A percentile compares a stretch with the other conserved stretches of the same genome.
These are phyloP conservation scores for Falco cherrug DNA, from an alignment of 2,797 vertebrate genomes.

Conservation along the genomic window DNA sequence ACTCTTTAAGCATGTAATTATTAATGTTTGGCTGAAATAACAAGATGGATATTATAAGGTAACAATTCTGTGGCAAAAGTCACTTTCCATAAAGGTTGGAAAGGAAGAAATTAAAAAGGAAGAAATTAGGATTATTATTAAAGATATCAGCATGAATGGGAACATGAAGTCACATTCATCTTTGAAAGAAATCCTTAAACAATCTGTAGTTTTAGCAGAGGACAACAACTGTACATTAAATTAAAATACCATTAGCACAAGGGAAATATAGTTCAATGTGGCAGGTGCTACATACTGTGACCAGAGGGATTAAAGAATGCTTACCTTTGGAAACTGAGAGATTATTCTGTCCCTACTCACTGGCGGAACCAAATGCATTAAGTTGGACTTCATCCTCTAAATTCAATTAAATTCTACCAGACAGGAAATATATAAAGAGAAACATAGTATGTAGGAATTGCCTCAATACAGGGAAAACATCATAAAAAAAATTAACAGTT, in stretches of 20 bases:
- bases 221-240: neutral
- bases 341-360: conserved; percentile 85
- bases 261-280: neutral
- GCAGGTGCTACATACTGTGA: neutral
- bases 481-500: neutral
- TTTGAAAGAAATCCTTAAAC: neutral
- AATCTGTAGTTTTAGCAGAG: neutral
- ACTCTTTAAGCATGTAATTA: neutral
- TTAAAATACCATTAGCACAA: neutral
- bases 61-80: neutral
- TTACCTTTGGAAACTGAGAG: conserved; percentile 86
- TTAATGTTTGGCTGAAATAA: neutral
- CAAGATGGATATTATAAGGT: neutral
- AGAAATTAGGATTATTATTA: neutral
- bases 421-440: neutral
- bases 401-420: neutral
- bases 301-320: neutral
- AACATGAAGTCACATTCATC: neutral
- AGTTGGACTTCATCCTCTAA: conserved; percentile 69
- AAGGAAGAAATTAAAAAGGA: neutral
- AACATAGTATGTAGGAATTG: neutral
- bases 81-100: neutral
- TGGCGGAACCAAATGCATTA: conserved; percentile 71
- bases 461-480: neutral
- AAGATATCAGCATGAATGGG: neutral